A percentile compares a stretch with the other conserved stretches of the same genome.
Conservation (phyloP, 2,797 vertebrate species). For the Hozukius guyotensis region DNA sequence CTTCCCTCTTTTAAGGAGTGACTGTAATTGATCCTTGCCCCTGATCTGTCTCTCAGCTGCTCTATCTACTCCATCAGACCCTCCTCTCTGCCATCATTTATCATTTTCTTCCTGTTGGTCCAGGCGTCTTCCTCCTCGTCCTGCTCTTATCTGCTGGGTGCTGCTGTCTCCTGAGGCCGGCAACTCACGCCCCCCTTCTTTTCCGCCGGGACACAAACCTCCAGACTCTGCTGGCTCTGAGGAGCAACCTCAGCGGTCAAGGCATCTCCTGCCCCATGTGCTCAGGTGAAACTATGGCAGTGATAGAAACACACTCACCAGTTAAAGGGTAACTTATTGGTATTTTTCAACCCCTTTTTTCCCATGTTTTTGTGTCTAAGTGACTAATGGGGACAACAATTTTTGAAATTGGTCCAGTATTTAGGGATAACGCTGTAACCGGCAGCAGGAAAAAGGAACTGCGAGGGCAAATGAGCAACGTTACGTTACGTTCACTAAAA, state of each 20-base stretch:
- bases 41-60: constrained; percentile 22
- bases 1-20: constrained; percentile 13
- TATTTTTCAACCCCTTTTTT: too few species aligned
- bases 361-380: too few species aligned
- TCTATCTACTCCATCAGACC: constrained; percentile 37
- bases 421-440: too few species aligned
- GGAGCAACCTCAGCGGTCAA: constrained; percentile 96
- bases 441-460: too few species aligned
- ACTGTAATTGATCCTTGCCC: constrained; percentile 38
- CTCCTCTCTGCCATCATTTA: constrained; percentile 35
- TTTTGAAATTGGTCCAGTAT: too few species aligned
- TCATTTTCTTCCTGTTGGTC: constrained; percentile 26
- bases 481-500: too few species aligned
- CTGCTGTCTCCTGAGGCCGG: constrained; percentile 91
- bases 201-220: constrained; percentile 96
- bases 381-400: too few species aligned
- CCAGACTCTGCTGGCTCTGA: constrained; percentile 93
- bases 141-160: constrained; percentile 91
- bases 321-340: neutral
- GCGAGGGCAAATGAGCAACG: too few species aligned
- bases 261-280: constrained; percentile 97
- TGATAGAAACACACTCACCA: neutral
- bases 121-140: constrained; percentile 90
- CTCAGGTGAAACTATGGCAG: constrained; percentile 86
- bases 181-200: constrained; percentile 93